Base-by-base conservation (phyloP, 2,888 invertebrate genomes). In the Antheraea assamensis region DNA sequence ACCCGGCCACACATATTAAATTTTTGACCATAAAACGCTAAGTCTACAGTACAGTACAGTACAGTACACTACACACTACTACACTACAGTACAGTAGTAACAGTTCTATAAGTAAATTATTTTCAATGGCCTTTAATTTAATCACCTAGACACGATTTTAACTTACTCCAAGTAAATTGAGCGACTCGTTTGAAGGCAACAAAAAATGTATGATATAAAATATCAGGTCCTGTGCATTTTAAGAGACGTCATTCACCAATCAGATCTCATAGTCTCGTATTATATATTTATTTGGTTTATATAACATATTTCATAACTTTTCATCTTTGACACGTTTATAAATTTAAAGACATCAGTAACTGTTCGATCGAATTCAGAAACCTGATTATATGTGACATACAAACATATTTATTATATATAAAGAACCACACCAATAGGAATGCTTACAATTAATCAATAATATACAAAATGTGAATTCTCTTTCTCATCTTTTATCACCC, bases 231-330 rank as follows among this genome's bases (percentile, higher is more conserved):
- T 27, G 30, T 24, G 17, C 35, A 68, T 68, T 35, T 35, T 35
- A 68, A 35, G 21, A n/a, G 66, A 31, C 31, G 31, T 21, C 19
- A 35, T 35, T 35, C 24, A 35, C n/a, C 35, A 35, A 61, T 61
- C 72, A 72, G 58, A 73, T 70, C 73, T 70, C 64, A 71, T 73
- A 42, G 61, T 35, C 61, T 35, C 68, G 35, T 68, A 35, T n/a
- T 35, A 64, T 27, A 58, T 58, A 58, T 58, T 24, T 58, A 24
- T 58, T 58, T 58, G 58, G 58, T 58, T 24, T 58, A 58, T 58
- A 24, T 58, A 58, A 58, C 24, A 52, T 52, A 52, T 52, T n/a
- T 52, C 52, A 52, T 21, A 58, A 58, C 58, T 58, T 58, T 7
- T 0, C 24, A 24, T 58, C 15, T 13, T 21, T 10, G 5, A 52